phyloP scores from a whole-genome alignment of 2,113 vertebrate species.

The Lycocorax pyrrhopterus region DNA sequence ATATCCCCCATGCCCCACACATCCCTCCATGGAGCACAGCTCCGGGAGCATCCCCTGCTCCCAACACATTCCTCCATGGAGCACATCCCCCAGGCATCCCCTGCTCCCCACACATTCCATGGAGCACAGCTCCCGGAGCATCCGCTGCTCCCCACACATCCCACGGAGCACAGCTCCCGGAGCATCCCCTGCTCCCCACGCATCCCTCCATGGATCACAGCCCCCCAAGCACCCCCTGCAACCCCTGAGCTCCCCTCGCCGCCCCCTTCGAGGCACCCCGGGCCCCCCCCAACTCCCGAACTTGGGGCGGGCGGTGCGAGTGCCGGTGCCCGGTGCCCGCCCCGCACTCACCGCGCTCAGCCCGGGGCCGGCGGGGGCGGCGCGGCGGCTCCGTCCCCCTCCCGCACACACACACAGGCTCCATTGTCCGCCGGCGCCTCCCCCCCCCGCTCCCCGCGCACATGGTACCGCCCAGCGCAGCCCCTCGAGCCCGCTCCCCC shows the following conservation, averaged over 20 bases:
- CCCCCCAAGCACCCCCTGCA: background rate
- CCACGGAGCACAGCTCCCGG: accelerated
- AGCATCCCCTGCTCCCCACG: background rate
- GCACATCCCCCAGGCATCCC: accelerated
- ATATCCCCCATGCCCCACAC: background rate
- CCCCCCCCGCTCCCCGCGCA: conserved; percentile 56
- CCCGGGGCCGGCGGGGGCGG: conserved; percentile 52
- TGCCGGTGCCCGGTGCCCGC: background rate
- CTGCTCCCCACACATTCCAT: accelerated
- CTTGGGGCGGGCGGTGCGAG: conserved; percentile 1
- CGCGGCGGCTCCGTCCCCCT: conserved; percentile 71
- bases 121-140: background rate
- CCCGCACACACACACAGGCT: conserved; percentile 77
- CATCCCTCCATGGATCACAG: background rate
- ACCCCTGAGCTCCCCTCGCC: background rate
- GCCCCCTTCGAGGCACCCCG: background rate
- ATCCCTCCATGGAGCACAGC: accelerated
- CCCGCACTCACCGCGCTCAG: conserved; percentile 36
- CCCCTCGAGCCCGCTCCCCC: background rate
- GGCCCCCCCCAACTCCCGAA: background rate
- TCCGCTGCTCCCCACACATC: background rate
- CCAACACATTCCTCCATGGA: background rate
- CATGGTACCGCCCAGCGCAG: conserved; percentile 22
- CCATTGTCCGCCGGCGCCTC: conserved; percentile 77
- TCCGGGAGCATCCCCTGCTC: background rate